Conservation (phyloP, 2,113 vertebrate genomes). For the Loxodonta africana region DNA sequence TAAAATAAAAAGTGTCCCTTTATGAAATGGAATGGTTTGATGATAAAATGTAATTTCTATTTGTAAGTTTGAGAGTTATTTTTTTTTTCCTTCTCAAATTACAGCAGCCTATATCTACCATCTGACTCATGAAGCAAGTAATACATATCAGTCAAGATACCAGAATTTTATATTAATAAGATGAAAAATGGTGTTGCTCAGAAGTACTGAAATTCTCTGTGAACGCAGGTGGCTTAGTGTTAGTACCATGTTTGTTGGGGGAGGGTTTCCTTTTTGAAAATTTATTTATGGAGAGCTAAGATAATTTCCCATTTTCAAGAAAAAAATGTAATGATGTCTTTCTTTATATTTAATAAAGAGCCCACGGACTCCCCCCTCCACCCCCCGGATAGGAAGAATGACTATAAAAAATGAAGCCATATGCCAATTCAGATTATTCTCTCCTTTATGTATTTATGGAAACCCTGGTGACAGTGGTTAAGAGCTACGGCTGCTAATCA, state of each 20-base stretch:
- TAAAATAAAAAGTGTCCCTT: not conserved
- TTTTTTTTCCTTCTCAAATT: not conserved
- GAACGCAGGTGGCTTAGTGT: not conserved
- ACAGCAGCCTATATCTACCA: not conserved
- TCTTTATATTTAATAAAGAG: constrained; percentile 15
- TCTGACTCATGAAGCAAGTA: not conserved
- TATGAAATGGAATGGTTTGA: not conserved
- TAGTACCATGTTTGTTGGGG: not conserved
- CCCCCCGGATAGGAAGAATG: not conserved
- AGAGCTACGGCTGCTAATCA: too few relatives aligned
- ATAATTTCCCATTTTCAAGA: not conserved
- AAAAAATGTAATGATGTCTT: not conserved
- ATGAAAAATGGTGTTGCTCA: not conserved
- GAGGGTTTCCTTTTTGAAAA: not conserved
- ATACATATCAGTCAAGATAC: not conserved
- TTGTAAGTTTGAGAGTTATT: not conserved
- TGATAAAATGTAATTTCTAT: constrained; percentile 28
- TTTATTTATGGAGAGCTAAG: not conserved
- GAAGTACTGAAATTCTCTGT: not conserved
- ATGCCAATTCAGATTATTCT: constrained; percentile 5
- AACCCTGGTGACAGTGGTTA: too few relatives aligned
- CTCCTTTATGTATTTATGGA: not conserved
- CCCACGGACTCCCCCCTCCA: not conserved
- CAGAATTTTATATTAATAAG: not conserved
- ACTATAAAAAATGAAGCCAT: not conserved